Conservation (phyloP, 2,888 invertebrate species). For the Reticulitermes lucifugus region DNA sequence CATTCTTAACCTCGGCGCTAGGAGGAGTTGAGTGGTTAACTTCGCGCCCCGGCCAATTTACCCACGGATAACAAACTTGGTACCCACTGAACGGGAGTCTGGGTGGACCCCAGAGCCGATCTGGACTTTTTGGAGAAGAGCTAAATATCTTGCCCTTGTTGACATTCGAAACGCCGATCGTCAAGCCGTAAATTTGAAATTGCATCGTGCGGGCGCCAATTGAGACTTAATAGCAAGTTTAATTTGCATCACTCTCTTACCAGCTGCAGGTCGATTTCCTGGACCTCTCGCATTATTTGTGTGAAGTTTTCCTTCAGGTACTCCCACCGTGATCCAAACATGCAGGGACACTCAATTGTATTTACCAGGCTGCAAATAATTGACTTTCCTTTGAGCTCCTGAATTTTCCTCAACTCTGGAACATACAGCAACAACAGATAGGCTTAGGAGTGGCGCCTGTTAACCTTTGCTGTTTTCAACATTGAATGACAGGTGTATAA, state of each 20-base stretch:
- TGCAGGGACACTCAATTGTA: constrained; percentile 69
- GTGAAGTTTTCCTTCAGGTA: constrained; percentile 60
- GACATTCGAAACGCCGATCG: too few relatives aligned
- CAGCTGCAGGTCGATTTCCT: constrained; percentile 66
- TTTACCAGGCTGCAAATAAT: constrained; percentile 63
- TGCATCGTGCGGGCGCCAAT: too few relatives aligned
- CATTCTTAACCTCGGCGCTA: too few relatives aligned
- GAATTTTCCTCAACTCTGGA: constrained; percentile 63
- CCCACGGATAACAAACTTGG: too few relatives aligned
- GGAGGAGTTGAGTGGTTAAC: too few relatives aligned
- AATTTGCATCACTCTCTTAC: constrained; percentile 57
- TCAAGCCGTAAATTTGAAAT: too few relatives aligned
- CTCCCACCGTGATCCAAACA: constrained; percentile 63
- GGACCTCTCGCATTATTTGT: constrained; percentile 68
- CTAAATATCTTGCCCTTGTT: too few relatives aligned
- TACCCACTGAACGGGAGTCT: too few relatives aligned
- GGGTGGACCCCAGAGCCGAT: too few relatives aligned
- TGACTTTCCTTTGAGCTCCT: constrained; percentile 62
- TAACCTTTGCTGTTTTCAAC: not conserved
- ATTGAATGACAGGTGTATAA: not conserved
- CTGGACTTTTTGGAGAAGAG: too few relatives aligned
- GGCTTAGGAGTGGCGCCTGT: not conserved
- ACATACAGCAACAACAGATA: constrained; percentile 13
- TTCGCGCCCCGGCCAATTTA: too few relatives aligned
- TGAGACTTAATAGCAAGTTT: too few relatives aligned